Evolutionary conservation across 1,140 invertebrate genomes (phyloP).

Genomic region (Carposina sasakii): DNA sequence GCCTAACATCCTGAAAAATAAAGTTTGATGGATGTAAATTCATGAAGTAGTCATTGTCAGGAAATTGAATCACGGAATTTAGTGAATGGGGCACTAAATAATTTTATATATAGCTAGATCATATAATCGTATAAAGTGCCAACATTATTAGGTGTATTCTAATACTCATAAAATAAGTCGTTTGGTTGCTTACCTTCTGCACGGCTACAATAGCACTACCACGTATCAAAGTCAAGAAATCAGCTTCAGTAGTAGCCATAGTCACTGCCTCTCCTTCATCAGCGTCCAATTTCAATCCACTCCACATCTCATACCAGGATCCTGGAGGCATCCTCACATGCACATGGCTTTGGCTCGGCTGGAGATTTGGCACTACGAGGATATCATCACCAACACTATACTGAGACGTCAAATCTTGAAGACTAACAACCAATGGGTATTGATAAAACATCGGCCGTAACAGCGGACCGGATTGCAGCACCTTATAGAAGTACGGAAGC

Average conservation of each 20-base stretch:
- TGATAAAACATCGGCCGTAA: constrained; percentile 64
- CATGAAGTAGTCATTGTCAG: too few relatives aligned
- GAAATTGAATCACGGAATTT: too few relatives aligned
- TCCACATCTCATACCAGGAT: constrained; percentile 57
- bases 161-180: neutral
- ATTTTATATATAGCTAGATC: too few relatives aligned
- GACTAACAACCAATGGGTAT: constrained; percentile 33
- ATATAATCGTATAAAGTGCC: too few relatives aligned
- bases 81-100: too few relatives aligned
- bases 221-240: constrained; percentile 48
- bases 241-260: constrained; percentile 49
- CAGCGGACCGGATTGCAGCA: constrained; percentile 50
- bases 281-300: constrained; percentile 37
- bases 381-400: constrained; percentile 53
- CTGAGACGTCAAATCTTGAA: constrained; percentile 40
- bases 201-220: constrained; percentile 46
- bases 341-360: constrained; percentile 46
- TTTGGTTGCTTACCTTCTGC: constrained; percentile 42
- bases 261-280: constrained; percentile 40
- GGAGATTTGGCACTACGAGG: constrained; percentile 54
- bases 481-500: constrained; percentile 51
- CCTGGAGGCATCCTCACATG: constrained; percentile 50
- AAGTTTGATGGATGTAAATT: too few relatives aligned
- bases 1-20: constrained; percentile 35
- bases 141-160: too few relatives aligned